Conservation (phyloP, 2,113 vertebrate genomes). For the Gambusia holbrooki region DNA sequence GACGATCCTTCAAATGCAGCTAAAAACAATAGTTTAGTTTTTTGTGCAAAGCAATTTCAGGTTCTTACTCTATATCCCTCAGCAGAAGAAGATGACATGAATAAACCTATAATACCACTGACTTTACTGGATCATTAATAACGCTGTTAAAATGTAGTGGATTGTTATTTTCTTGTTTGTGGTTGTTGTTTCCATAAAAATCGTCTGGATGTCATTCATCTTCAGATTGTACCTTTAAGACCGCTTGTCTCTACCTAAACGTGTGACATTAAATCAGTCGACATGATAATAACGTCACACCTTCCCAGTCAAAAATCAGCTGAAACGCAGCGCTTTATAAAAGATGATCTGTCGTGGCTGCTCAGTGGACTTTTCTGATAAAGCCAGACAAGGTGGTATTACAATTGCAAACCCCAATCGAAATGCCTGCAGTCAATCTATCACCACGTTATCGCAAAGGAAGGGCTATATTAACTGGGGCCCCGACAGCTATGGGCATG, state of each 20-base stretch:
- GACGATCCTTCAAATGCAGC: not conserved
- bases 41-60: not conserved
- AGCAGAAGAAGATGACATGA: not conserved
- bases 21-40: not conserved
- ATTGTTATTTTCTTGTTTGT: not conserved
- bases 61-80: not conserved
- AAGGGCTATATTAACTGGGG: conserved; percentile 76
- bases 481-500: conserved; percentile 70
- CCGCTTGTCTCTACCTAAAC: conserved; percentile 32
- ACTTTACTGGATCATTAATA: conserved; percentile 49
- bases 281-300: conserved; percentile 13
- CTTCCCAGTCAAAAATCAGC: conserved; percentile 56
- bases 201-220: conserved; percentile 32
- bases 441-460: conserved; percentile 78
- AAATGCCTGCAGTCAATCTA: conserved; percentile 76
- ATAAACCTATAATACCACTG: not conserved
- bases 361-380: conserved; percentile 63
- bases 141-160: conserved; percentile 40
- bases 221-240: conserved; percentile 41
- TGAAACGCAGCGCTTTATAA: conserved; percentile 20
- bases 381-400: conserved; percentile 78
- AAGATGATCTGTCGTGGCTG: conserved; percentile 54
- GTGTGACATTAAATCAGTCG: conserved; percentile 8
- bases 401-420: conserved; percentile 76
- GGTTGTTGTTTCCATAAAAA: too few species aligned